Percentiles rank a stretch among this genome's conserved stretches.
These are phyloP conservation scores for Nebria ingens DNA, from an alignment of 1,140 invertebrate species.

Conservation along the genomic window DNA sequence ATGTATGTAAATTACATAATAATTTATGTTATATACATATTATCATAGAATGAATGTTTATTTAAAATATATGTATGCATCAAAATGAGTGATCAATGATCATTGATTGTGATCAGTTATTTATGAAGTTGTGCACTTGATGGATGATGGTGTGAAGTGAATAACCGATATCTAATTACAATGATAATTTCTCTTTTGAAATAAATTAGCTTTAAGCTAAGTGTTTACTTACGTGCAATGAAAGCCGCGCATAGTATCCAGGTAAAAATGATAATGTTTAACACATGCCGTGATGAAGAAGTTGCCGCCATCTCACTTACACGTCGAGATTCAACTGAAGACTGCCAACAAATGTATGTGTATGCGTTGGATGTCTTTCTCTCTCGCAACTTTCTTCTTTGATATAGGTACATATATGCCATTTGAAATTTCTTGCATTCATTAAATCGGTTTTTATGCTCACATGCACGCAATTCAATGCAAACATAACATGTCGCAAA, in stretches of 20 bases:
- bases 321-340: neutral
- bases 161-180: too few relatives aligned
- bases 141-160: too few relatives aligned
- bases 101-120: too few relatives aligned
- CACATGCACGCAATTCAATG: neutral
- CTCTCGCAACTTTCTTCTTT: conserved; percentile 9
- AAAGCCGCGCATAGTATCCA: neutral
- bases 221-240: neutral
- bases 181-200: too few relatives aligned
- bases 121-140: too few relatives aligned
- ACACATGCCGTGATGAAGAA: neutral
- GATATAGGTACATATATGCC: conserved; percentile 2
- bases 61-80: too few relatives aligned
- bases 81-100: too few relatives aligned
- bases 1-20: too few relatives aligned
- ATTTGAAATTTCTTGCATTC: neutral
- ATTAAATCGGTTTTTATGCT: neutral
- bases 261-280: neutral
- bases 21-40: too few relatives aligned
- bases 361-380: neutral
- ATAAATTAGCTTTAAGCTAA: too few relatives aligned
- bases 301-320: conserved; percentile 1
- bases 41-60: too few relatives aligned
- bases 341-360: neutral
- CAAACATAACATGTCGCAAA: too few relatives aligned